Percentiles rank a stretch among this genome's conserved stretches.
Conservation (phyloP, 2,888 invertebrate genomes). For the Cephus runcator region DNA sequence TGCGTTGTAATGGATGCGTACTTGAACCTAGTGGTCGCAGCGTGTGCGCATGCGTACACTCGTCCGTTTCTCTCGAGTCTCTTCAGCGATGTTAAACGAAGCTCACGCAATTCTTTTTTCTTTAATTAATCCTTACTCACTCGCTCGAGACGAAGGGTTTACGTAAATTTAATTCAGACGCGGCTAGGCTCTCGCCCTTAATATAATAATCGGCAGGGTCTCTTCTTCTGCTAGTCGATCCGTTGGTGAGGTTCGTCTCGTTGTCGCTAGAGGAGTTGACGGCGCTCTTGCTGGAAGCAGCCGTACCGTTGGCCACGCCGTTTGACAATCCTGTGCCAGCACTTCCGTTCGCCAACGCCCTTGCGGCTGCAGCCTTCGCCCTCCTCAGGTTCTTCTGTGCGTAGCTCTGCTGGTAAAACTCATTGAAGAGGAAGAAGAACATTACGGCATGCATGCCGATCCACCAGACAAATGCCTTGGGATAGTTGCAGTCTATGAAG, state of each 20-base stretch:
- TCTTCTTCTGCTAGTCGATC: conserved; percentile 45
- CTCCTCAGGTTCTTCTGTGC: conserved; percentile 41
- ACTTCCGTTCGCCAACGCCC: conserved; percentile 28
- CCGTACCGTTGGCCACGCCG: conserved; percentile 47
- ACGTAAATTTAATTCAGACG: conserved; percentile 55
- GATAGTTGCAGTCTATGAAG: conserved; percentile 92
- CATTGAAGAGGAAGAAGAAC: conserved; percentile 95
- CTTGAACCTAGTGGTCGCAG: not conserved
- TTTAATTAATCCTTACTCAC: conserved; percentile 33
- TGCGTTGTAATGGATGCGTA: not conserved
- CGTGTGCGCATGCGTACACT: not conserved
- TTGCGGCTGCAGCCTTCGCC: conserved; percentile 48
- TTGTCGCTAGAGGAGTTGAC: conserved; percentile 11
- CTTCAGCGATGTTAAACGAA: not conserved
- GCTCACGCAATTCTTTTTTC: not conserved
- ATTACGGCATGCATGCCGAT: conserved; percentile 95
- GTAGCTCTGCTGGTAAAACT: conserved; percentile 91
- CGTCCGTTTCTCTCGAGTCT: not conserved
- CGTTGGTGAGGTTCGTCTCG: conserved; percentile 31
- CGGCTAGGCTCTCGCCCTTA: conserved; percentile 65
- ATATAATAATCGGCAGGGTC: conserved; percentile 69
- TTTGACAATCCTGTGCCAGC: conserved; percentile 23
- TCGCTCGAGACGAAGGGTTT: conserved; percentile 54
- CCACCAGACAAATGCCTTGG: conserved; percentile 94
- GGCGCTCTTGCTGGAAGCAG: conserved; percentile 28